Percentiles rank a stretch among this genome's conserved stretches.
phyloP scores from a whole-genome alignment of 1,140 invertebrate species.

The Conus ventricosus region DNA sequence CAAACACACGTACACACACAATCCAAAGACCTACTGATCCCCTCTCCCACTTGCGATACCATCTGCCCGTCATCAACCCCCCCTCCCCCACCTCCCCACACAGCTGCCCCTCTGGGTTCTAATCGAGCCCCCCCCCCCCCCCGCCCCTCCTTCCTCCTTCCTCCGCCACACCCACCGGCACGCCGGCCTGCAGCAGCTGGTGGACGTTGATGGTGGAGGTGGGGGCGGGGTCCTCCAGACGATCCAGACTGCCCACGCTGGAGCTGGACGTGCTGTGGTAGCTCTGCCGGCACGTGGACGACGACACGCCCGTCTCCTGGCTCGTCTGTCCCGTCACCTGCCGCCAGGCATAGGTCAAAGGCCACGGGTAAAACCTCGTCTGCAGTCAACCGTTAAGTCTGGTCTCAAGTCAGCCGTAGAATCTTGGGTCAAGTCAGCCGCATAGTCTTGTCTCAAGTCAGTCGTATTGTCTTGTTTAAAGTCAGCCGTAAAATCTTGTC shows the following conservation, averaged over 20 bases:
- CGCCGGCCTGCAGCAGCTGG: constrained; percentile 79
- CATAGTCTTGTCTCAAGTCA: too few relatives aligned
- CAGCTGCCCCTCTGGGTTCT: background rate
- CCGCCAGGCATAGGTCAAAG: background rate
- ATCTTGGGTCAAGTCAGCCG: too few relatives aligned
- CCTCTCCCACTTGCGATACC: too few relatives aligned
- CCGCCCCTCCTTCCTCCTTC: background rate
- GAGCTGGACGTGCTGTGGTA: constrained; percentile 78
- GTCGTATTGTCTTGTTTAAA: too few relatives aligned
- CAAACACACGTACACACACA: too few relatives aligned
- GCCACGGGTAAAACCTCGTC: too few relatives aligned
- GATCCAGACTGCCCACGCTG: constrained; percentile 77
- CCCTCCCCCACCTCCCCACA: background rate
- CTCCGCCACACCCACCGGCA: constrained; percentile 74
- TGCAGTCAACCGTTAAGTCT: too few relatives aligned
- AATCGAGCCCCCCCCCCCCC: background rate
- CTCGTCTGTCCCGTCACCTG: background rate
- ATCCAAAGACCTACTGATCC: too few relatives aligned
- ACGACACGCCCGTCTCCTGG: constrained; percentile 40
- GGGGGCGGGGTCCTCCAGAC: constrained; percentile 73
- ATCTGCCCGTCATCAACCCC: too few relatives aligned
- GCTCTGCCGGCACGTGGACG: constrained; percentile 77
- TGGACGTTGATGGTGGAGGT: constrained; percentile 77
- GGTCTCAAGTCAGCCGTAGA: too few relatives aligned
- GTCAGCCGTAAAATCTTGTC: too few relatives aligned